Evolutionary conservation across 2,888 invertebrate species (phyloP), one percentile per base, ranked within the genome.

Genomic region (Ischnura elegans): DNA sequence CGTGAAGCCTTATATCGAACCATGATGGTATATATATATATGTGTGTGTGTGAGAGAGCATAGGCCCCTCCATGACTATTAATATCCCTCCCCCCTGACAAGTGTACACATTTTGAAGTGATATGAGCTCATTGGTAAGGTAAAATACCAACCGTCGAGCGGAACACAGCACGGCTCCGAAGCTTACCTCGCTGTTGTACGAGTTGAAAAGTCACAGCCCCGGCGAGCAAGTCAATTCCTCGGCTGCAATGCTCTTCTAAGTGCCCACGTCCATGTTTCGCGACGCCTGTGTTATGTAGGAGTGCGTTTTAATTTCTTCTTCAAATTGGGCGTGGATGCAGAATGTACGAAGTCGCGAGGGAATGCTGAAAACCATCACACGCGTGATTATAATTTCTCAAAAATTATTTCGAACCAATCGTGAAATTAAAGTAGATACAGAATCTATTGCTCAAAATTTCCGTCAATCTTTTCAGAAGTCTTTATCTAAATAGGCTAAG

Each of bases 91-190:
- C n/a, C 86, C 43, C 42, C 21, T 43, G 86, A 86, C 45, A 46
- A 86, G 86, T 16, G 86, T 46, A 86, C 45, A n/a, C 25, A 86
- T 86, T 86, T 43, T n/a, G 86, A 45, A 86, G 46, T 86, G 86
- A 86, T 86, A 51, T 46, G 86, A 42, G 43, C 86, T 43, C 86
- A 46, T 86, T 46, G 46, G 86, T 86, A 45, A 2, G 45, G n/a
- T n/a, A 45, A 43, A 86, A 86, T 46, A n/a, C 86, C 5, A 46
- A 25, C 45, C 86, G 43, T 46, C 46, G 46, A n/a, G 86, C 10
- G 45, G 3, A n/a, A n/a, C 86, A 46, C 86, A 19, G 86, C 45
- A 46, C 13, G 86, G 46, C 86, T 86, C 46, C 45, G 16, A n/a
- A 25, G 46, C 25, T 86, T 46, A 86, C n/a, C 86, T 86, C 25